Percentiles rank a stretch among this genome's conserved stretches.
phyloP scores from a whole-genome alignment of 2,113 vertebrate species.

The Coracopsis vasa region DNA sequence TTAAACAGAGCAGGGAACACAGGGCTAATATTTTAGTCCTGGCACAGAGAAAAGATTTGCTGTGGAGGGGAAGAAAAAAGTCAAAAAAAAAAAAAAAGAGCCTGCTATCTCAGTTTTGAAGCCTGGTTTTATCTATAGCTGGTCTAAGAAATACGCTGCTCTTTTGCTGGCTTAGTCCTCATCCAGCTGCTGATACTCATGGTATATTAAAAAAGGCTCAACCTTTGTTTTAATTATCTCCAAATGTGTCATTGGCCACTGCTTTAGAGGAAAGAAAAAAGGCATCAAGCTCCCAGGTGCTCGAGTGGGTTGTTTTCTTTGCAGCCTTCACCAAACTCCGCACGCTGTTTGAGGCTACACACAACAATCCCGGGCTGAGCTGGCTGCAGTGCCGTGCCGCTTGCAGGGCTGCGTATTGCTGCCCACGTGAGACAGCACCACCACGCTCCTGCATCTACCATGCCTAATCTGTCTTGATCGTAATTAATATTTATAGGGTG shows the following conservation, averaged over 20 bases:
- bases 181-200: background rate
- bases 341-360: background rate
- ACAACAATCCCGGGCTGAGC: background rate
- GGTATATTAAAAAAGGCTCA: background rate
- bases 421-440: background rate
- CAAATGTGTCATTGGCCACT: background rate
- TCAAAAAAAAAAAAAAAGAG: background rate
- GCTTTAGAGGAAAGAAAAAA: background rate
- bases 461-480: background rate
- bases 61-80: background rate
- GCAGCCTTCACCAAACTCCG: background rate
- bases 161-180: background rate
- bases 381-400: rapidly evolving
- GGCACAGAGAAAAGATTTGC: background rate
- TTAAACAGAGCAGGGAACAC: conserved; percentile 21
- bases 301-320: background rate
- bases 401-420: background rate
- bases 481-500: background rate
- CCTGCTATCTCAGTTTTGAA: background rate
- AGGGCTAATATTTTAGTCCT: background rate
- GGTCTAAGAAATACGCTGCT: background rate
- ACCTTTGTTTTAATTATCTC: background rate
- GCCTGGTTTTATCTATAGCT: conserved; percentile 4
- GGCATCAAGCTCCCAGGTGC: background rate
- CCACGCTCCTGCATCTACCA: background rate